phyloP scores from a whole-genome alignment of 23 tunicate species.

The Trididemnum clinides region DNA sequence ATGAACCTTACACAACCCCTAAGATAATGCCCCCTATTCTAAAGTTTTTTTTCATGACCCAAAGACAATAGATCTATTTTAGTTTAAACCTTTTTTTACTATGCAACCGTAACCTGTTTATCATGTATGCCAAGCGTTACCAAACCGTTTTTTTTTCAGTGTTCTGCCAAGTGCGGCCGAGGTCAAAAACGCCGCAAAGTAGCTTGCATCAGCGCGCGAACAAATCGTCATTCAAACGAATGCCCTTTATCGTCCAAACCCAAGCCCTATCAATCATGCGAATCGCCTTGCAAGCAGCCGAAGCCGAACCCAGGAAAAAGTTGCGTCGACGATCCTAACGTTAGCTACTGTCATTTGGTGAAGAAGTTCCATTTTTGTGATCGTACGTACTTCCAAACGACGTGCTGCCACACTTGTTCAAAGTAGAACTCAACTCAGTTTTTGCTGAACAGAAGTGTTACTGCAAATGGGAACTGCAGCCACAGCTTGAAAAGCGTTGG shows the following conservation, averaged over 20 bases:
- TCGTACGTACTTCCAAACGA: slow-evolving; percentile 76
- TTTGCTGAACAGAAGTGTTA: not conserved
- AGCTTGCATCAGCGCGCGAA: slow-evolving; percentile 39
- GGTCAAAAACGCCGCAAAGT: slow-evolving; percentile 84
- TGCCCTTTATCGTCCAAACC: slow-evolving; percentile 67
- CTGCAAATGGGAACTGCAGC: too few species aligned
- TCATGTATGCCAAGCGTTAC: too few species aligned
- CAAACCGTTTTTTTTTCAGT: slow-evolving; percentile 51
- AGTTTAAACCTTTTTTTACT: too few species aligned
- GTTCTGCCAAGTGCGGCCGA: slow-evolving; percentile 86
- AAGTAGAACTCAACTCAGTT: not conserved
- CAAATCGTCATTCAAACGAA: not conserved
- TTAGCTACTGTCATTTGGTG: slow-evolving; percentile 82
- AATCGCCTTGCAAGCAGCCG: slow-evolving; percentile 21
- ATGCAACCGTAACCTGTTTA: too few species aligned
- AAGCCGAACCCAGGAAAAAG: not conserved
- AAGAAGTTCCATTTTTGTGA: slow-evolving; percentile 65
- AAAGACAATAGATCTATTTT: too few species aligned
- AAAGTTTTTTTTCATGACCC: too few species aligned
- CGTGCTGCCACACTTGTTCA: slow-evolving; percentile 83
- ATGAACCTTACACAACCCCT: too few species aligned
- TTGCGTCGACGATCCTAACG: slow-evolving; percentile 79
- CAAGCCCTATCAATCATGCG: slow-evolving; percentile 49
- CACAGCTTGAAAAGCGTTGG: too few species aligned
- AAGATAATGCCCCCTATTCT: too few species aligned